Conservation (phyloP, 2,797 vertebrate genomes). For the Tachyglossus aculeatus region DNA sequence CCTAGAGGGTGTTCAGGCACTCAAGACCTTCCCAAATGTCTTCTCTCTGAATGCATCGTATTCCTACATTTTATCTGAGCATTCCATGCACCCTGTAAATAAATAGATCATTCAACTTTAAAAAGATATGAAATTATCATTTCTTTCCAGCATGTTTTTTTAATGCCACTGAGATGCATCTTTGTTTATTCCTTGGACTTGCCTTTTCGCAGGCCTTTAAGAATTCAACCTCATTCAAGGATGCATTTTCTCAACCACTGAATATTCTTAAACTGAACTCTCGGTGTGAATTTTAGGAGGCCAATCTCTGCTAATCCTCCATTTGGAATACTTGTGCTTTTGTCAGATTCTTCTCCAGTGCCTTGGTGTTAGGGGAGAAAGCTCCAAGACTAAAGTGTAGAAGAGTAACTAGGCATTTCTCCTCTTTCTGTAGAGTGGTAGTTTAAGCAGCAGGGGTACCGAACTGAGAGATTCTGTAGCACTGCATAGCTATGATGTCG, state of each 20-base stretch:
- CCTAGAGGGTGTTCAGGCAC: not conserved
- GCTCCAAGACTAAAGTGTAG: conserved; percentile 7
- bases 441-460: conserved; percentile 41
- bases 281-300: not conserved
- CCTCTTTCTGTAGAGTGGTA: conserved; percentile 13
- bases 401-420: not conserved
- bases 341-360: not conserved
- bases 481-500: conserved; percentile 1
- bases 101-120: not conserved
- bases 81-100: not conserved
- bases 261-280: no score
- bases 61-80: not conserved
- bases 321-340: not conserved
- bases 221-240: not conserved
- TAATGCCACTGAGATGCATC: not conserved
- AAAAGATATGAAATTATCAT: conserved; percentile 7
- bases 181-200: conserved; percentile 22
- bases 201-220: conserved; percentile 19
- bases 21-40: not conserved
- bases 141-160: conserved; percentile 3
- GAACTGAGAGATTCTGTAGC: not conserved
- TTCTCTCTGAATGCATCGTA: not conserved
- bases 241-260: conserved; percentile 40
- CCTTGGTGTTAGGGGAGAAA: not conserved
- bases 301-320: not conserved